Conservation (phyloP, 2,113 vertebrate genomes). For the Urocolius indicus region DNA sequence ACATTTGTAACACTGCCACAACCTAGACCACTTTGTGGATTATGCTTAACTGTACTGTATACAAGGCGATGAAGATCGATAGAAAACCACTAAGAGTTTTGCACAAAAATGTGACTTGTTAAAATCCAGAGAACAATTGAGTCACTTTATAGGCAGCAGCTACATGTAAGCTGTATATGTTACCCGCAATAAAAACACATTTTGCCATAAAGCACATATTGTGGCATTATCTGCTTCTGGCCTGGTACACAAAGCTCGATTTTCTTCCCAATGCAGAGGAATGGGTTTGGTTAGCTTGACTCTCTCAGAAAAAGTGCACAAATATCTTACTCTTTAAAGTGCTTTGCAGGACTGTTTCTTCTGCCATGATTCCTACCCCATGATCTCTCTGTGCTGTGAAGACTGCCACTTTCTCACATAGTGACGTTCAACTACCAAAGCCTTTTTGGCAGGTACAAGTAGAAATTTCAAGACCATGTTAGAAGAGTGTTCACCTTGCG, state of each 20-base stretch:
- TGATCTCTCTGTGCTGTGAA: background rate
- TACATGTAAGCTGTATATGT: slow-evolving; percentile 79
- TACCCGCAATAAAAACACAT: slow-evolving; percentile 70
- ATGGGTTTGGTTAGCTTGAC: slow-evolving; percentile 35
- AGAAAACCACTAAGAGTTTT: slow-evolving; percentile 76
- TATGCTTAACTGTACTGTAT: slow-evolving; percentile 80
- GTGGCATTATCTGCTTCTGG: slow-evolving; percentile 73
- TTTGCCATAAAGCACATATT: slow-evolving; percentile 68
- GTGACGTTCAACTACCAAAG: background rate
- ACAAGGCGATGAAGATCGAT: slow-evolving; percentile 80
- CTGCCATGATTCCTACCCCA: background rate
- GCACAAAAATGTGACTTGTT: slow-evolving; percentile 62
- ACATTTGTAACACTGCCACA: slow-evolving; percentile 71
- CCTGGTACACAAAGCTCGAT: slow-evolving; percentile 55
- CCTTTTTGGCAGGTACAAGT: background rate
- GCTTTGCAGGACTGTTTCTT: slow-evolving; percentile 44
- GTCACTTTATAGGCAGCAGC: slow-evolving; percentile 70
- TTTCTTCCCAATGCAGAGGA: slow-evolving; percentile 47
- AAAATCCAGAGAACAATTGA: slow-evolving; percentile 64
- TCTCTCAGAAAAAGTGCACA: slow-evolving; percentile 16
- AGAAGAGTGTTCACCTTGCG: accelerated
- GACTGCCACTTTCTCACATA: background rate
- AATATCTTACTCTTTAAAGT: slow-evolving; percentile 37
- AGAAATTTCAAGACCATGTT: background rate
- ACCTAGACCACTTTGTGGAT: slow-evolving; percentile 71